These are phyloP conservation scores for Connochaetes taurinus DNA, from an alignment of 2,113 vertebrate species.

Conservation along the genomic window DNA sequence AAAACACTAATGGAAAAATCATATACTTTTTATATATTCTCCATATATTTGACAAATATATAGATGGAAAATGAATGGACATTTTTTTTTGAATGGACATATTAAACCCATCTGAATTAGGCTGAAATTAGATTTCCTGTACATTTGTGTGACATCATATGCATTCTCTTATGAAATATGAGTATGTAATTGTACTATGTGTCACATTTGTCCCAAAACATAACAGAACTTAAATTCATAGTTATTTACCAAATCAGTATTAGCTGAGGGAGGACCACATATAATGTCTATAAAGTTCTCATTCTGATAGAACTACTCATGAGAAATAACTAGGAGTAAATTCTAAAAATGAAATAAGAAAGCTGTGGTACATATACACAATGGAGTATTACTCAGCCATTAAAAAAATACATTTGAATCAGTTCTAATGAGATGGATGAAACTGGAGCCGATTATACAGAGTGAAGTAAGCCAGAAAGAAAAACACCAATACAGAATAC, in stretches of 20 bases:
- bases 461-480: no score
- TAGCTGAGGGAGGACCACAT: background rate
- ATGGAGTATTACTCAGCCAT: no score
- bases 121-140: background rate
- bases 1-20: constrained; percentile 49
- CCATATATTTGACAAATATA: constrained; percentile 45
- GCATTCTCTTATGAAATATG: background rate
- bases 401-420: no score
- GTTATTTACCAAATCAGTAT: background rate
- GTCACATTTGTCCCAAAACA: background rate
- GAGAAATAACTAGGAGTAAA: background rate
- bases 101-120: background rate
- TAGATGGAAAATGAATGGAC: background rate
- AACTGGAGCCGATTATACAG: no score
- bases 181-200: background rate
- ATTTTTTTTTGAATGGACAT: background rate
- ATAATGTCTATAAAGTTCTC: background rate
- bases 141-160: background rate
- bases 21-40: constrained; percentile 44
- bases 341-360: background rate
- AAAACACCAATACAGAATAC: no score
- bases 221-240: background rate
- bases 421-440: no score
- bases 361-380: no score
- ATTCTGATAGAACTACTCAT: background rate